phyloP scores from a whole-genome alignment of 37 sponge, comb jelly and placozoan species.

The Dysidea cf. avara region DNA sequence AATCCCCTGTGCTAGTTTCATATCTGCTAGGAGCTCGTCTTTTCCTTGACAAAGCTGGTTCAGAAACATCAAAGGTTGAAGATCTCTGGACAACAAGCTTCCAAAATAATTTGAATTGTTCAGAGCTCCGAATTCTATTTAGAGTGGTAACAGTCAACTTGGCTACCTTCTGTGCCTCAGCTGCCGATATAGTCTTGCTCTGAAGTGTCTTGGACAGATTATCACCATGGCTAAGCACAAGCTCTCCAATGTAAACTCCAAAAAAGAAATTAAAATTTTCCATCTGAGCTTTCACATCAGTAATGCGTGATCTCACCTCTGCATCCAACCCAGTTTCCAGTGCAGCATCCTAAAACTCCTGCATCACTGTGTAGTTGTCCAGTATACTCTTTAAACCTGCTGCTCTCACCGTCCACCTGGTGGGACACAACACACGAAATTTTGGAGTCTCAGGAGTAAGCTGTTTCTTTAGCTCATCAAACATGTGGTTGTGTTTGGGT shows the following conservation, averaged over 20 bases:
- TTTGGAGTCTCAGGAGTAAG: too few relatives aligned
- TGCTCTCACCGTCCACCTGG: slow-evolving; percentile 54
- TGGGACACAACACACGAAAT: slow-evolving; percentile 49
- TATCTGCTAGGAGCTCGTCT: not conserved
- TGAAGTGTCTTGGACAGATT: not conserved
- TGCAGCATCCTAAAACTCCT: slow-evolving; percentile 33
- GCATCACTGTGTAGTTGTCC: slow-evolving; percentile 40
- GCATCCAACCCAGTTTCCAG: slow-evolving; percentile 5
- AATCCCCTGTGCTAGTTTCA: not conserved
- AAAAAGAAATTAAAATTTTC: not conserved
- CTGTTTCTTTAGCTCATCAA: too few relatives aligned
- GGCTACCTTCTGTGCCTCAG: not conserved
- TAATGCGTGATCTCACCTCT: too few relatives aligned
- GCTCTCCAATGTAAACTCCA: not conserved
- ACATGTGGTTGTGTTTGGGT: too few relatives aligned
- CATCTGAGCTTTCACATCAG: not conserved
- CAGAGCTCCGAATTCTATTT: not conserved
- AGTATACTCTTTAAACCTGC: slow-evolving; percentile 35
- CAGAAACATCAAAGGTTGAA: not conserved
- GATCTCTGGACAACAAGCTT: not conserved
- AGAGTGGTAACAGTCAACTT: not conserved
- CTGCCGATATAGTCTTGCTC: not conserved
- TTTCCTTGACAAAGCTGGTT: not conserved
- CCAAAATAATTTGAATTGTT: not conserved
- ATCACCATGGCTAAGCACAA: not conserved